phyloP scores from a whole-genome alignment of 2,797 vertebrate species.

The Sparidentex hasta region DNA sequence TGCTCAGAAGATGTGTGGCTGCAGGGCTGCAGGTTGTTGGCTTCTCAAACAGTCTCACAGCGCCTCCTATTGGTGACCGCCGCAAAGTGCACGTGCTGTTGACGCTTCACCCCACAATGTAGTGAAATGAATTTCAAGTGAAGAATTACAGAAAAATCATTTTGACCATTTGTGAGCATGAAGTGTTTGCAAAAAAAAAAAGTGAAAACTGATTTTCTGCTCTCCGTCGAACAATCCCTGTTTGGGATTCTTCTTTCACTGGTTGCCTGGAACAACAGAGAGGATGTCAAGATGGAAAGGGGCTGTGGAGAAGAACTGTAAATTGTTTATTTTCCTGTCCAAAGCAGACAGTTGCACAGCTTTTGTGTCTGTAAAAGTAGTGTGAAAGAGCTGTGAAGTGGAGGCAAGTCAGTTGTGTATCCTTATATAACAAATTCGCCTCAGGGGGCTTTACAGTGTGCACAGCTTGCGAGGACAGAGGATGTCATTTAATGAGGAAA shows the following conservation, averaged over 20 bases:
- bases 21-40: not conserved
- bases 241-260: not conserved
- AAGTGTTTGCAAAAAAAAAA: no score
- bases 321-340: not conserved
- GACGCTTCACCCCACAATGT: slow-evolving; percentile 14
- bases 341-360: not conserved
- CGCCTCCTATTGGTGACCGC: slow-evolving; percentile 72
- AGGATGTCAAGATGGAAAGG: not conserved
- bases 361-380: not conserved
- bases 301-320: not conserved
- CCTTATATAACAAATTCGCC: not conserved
- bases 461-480: not conserved
- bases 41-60: slow-evolving; percentile 62
- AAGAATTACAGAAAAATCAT: not conserved
- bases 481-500: not conserved
- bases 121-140: slow-evolving; percentile 19
- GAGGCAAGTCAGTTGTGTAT: not conserved
- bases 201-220: not conserved
- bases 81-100: slow-evolving; percentile 44
- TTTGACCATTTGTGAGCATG: not conserved
- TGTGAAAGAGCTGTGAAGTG: not conserved
- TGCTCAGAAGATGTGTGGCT: not conserved
- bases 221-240: not conserved
- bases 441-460: not conserved
- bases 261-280: not conserved